Conservation (phyloP, 2,888 invertebrate species). For the Poecilobothrus nobilitatus region DNA sequence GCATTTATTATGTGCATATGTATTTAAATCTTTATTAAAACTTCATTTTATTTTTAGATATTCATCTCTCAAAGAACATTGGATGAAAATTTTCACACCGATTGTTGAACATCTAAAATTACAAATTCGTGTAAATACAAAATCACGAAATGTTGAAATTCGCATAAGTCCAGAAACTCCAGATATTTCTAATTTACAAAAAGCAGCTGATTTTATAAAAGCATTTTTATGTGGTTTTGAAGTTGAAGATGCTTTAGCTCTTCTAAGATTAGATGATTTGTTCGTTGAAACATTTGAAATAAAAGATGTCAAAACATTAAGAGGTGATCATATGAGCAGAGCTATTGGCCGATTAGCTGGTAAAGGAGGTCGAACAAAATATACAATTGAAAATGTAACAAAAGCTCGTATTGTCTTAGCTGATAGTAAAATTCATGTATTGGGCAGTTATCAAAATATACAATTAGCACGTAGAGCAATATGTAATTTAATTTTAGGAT, state of each 20-base stretch:
- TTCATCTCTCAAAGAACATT: slow-evolving; percentile 89
- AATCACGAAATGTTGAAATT: slow-evolving; percentile 60
- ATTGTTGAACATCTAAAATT: slow-evolving; percentile 90
- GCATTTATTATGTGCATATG: background rate
- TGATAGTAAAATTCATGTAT: slow-evolving; percentile 90
- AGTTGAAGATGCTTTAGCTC: slow-evolving; percentile 90
- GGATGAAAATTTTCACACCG: slow-evolving; percentile 95
- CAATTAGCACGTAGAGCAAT: slow-evolving; percentile 88
- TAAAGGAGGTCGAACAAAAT: slow-evolving; percentile 93
- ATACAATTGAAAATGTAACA: slow-evolving; percentile 97
- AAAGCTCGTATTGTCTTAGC: slow-evolving; percentile 97
- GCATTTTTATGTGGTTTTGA: slow-evolving; percentile 96
- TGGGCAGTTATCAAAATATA: slow-evolving; percentile 96
- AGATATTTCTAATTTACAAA: slow-evolving; percentile 86
- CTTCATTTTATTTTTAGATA: slow-evolving; percentile 50
- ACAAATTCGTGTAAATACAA: slow-evolving; percentile 90
- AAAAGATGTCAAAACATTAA: slow-evolving; percentile 88
- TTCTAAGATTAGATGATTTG: slow-evolving; percentile 89
- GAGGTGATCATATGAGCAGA: slow-evolving; percentile 90
- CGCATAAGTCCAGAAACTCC: slow-evolving; percentile 47
- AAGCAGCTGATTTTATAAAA: slow-evolving; percentile 95
- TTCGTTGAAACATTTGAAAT: slow-evolving; percentile 97
- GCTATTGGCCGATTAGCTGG: slow-evolving; percentile 95
- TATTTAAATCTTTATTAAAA: background rate
- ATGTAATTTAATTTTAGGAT: slow-evolving; percentile 93